Evolutionary conservation across 64 coral and sea anemone species (phyloP).

Genomic region (Stichodactyla helianthus): DNA sequence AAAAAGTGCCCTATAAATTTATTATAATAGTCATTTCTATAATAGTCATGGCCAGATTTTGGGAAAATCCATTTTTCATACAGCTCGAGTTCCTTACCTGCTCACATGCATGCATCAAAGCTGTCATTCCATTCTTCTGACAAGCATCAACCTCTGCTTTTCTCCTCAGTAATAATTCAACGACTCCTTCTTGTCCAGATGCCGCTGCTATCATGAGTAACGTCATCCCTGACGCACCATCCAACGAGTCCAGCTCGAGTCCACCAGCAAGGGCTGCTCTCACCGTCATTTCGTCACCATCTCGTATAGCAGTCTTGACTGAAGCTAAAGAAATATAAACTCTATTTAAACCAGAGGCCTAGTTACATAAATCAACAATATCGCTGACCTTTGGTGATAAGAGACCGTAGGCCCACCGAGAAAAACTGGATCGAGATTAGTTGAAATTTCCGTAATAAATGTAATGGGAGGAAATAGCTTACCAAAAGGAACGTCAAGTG

Average conservation of each 20-base stretch:
- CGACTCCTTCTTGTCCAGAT: constrained; percentile 53
- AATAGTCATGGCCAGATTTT: too few species aligned
- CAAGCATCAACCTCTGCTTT: constrained; percentile 56
- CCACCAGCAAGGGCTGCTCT: constrained; percentile 47
- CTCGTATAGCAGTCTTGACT: constrained; percentile 47
- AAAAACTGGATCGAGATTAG: too few species aligned
- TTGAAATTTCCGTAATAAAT: neutral
- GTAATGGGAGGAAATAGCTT: neutral
- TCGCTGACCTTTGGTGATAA: too few species aligned
- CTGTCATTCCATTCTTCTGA: constrained; percentile 53
- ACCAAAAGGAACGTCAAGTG: constrained; percentile 37
- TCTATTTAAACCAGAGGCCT: too few species aligned
- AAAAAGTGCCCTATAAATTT: too few species aligned
- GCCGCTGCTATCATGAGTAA: constrained; percentile 65
- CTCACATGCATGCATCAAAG: constrained; percentile 72
- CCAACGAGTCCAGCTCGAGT: constrained; percentile 41
- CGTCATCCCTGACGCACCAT: constrained; percentile 71
- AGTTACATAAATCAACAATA: too few species aligned
- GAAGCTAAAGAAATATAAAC: constrained; percentile 10
- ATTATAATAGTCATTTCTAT: too few species aligned
- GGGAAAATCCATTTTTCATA: too few species aligned
- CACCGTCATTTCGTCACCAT: constrained; percentile 52
- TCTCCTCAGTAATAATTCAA: constrained; percentile 52
- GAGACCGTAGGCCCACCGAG: too few species aligned
- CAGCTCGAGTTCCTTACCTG: constrained; percentile 25